Conservation (phyloP, 2,888 invertebrate species). For the Clivina fossor region DNA sequence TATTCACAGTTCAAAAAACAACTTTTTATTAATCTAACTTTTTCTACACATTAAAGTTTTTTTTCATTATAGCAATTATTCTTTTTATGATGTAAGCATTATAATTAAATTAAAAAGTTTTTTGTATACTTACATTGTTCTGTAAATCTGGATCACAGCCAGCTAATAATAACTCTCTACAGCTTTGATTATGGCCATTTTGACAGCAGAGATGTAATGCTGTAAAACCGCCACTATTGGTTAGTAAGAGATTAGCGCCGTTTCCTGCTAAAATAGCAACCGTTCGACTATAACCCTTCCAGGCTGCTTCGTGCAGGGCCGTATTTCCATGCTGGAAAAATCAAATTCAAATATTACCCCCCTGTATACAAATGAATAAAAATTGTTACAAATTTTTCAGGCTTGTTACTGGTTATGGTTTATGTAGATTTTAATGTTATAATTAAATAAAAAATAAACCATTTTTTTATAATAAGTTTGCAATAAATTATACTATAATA, state of each 20-base stretch:
- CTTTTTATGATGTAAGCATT: neutral
- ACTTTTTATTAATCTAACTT: no score
- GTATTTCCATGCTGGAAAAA: conserved; percentile 85
- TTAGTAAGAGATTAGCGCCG: conserved; percentile 63
- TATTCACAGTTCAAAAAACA: no score
- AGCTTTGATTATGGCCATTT: conserved; percentile 95
- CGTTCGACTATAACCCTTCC: conserved; percentile 90
- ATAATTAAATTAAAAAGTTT: no score
- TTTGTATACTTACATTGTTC: conserved; percentile 74
- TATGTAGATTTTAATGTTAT: no score
- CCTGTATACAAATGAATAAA: neutral
- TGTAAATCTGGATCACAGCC: conserved; percentile 86
- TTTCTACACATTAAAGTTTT: no score
- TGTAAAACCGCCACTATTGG: conserved; percentile 86
- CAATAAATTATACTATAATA: no score
- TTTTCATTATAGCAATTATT: no score
- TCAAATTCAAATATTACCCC: neutral
- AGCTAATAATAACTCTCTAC: conserved; percentile 82
- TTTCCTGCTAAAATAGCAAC: conserved; percentile 73
- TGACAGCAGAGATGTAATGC: conserved; percentile 94
- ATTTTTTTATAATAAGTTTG: no score
- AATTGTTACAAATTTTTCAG: neutral
- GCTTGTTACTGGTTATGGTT: neutral
- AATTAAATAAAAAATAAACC: no score
- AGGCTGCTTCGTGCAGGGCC: conserved; percentile 90